Conservation (phyloP, 92 coral and sea anemone genomes). For the Anthopleura xanthogrammica region DNA sequence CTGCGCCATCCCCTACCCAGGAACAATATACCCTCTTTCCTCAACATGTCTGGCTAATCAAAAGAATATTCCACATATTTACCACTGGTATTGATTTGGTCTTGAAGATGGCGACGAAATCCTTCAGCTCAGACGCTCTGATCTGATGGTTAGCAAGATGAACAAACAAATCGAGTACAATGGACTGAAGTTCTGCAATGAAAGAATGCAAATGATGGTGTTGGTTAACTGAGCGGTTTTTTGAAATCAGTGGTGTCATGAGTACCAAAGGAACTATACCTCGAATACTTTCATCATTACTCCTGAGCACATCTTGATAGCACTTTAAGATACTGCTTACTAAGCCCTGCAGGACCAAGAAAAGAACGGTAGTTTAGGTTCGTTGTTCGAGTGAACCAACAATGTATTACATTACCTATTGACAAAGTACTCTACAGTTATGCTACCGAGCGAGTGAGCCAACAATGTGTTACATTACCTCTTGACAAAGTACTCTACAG, state of each 20-base stretch:
- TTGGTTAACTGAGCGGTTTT: not conserved
- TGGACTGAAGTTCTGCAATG: slow-evolving; percentile 49
- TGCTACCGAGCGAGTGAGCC: not conserved
- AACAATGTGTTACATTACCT: slow-evolving; percentile 30
- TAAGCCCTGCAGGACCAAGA: slow-evolving; percentile 40
- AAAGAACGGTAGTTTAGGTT: not conserved
- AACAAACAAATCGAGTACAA: slow-evolving; percentile 61
- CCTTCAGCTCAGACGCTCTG: slow-evolving; percentile 76
- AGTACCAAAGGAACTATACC: slow-evolving; percentile 20
- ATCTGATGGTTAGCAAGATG: slow-evolving; percentile 71
- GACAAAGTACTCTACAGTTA: slow-evolving; percentile 63
- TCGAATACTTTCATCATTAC: slow-evolving; percentile 32
- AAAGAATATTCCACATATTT: slow-evolving; percentile 2
- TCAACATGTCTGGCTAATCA: no score
- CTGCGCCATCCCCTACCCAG: no score
- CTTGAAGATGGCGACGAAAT: slow-evolving; percentile 64
- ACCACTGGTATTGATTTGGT: slow-evolving; percentile 66
- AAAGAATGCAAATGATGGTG: not conserved
- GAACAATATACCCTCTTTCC: no score
- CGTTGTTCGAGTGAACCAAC: no score
- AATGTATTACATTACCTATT: slow-evolving; percentile 32
- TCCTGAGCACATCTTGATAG: slow-evolving; percentile 47
- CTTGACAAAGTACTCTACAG: slow-evolving; percentile 56
- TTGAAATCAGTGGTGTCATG: no score
- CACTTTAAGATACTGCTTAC: slow-evolving; percentile 55